Percentiles rank a stretch among this genome's conserved stretches.
Conservation (phyloP, 2,888 invertebrate genomes). For the Acleris literana region DNA sequence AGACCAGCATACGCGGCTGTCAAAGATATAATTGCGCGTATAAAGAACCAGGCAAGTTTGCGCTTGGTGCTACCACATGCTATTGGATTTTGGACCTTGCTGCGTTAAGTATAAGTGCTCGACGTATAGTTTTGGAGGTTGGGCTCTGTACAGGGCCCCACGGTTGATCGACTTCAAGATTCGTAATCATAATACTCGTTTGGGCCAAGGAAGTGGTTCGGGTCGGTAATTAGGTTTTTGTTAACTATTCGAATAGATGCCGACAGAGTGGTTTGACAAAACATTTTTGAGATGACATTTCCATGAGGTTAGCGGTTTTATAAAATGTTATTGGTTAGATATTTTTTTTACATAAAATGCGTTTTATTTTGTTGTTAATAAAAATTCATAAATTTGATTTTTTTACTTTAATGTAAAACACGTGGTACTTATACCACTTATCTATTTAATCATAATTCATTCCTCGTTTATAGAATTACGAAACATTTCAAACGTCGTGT, state of each 20-base stretch:
- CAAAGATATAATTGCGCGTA: constrained; percentile 80
- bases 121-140: constrained; percentile 36
- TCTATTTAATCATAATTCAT: too few species aligned
- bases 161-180: constrained; percentile 75
- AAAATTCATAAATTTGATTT: neutral
- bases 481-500: constrained; percentile 35
- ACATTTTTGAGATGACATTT: constrained; percentile 18
- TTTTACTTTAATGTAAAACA: too few species aligned
- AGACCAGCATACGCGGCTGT: constrained; percentile 66
- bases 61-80: constrained; percentile 43
- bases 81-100: constrained; percentile 51
- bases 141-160: constrained; percentile 59
- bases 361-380: neutral
- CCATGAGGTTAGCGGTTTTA: neutral
- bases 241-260: constrained; percentile 45
- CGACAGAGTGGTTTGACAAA: constrained; percentile 2
- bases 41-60: constrained; percentile 61
- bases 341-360: neutral
- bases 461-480: too few species aligned
- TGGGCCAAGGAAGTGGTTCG: constrained; percentile 64
- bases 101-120: constrained; percentile 37
- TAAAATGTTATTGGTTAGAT: neutral
- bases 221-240: constrained; percentile 67
- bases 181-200: constrained; percentile 70
- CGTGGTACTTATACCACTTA: too few species aligned